Evolutionary conservation across 2,113 vertebrate species (phyloP).

Genomic region (Lagopus leucura): DNA sequence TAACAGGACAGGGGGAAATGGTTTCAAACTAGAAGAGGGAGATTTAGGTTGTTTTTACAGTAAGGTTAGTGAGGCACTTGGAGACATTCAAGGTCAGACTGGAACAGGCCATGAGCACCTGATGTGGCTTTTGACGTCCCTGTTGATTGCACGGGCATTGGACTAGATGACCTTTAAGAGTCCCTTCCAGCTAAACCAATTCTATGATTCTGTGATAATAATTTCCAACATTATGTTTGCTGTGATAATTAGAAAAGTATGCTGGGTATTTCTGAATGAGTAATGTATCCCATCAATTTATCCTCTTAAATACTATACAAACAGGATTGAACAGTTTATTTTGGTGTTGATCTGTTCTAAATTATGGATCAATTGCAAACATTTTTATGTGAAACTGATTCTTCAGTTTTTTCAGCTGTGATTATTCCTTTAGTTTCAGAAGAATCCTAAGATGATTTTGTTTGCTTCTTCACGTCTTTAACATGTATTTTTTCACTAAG

Average conservation of each 20-base stretch:
- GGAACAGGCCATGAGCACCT: no score
- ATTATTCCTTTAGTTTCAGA: not conserved
- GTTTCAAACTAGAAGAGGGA: no score
- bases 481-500: not conserved
- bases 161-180: no score
- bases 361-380: not conserved
- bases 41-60: no score
- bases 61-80: no score
- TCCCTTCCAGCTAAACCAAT: no score
- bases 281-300: slow-evolving; percentile 11
- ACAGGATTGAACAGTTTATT: not conserved
- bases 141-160: no score
- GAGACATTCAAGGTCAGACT: no score
- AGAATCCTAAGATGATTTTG: not conserved
- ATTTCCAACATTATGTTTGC: slow-evolving; percentile 14
- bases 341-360: not conserved
- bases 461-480: not conserved
- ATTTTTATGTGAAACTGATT: not conserved
- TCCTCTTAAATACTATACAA: not conserved
- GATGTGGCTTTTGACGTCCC: no score
- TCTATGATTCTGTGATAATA: not conserved
- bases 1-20: no score
- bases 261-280: slow-evolving; percentile 4
- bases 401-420: not conserved
- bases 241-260: slow-evolving; percentile 2